Evolutionary conservation across 2,888 invertebrate species (phyloP).

Genomic region (Drosophila eohydei): DNA sequence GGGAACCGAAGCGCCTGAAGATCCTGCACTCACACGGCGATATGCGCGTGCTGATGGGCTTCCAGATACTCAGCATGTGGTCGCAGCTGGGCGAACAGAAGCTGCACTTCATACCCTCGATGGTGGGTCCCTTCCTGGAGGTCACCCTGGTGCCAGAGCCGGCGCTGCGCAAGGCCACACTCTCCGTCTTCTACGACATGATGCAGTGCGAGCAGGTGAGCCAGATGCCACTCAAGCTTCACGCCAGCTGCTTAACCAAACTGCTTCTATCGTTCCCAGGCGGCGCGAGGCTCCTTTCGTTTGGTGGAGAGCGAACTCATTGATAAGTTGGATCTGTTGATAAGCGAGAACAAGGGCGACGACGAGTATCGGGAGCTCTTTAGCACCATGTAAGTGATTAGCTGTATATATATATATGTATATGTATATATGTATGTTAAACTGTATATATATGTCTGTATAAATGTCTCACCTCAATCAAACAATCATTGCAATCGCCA

Average conservation of each 20-base stretch:
- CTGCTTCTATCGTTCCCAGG: constrained; percentile 66
- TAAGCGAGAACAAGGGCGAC: constrained; percentile 97
- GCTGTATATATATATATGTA: constrained; percentile 17
- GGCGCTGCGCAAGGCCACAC: constrained; percentile 93
- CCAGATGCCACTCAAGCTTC: fast-evolving
- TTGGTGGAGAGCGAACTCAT: constrained; percentile 97
- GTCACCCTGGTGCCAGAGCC: constrained; percentile 95
- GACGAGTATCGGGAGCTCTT: constrained; percentile 97
- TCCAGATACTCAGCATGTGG: constrained; percentile 96
- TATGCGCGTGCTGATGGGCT: constrained; percentile 96
- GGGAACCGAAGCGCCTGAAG: constrained; percentile 91
- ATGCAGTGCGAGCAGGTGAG: constrained; percentile 94
- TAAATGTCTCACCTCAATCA: constrained; percentile 61
- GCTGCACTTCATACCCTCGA: constrained; percentile 94
- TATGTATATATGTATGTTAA: constrained; percentile 33
- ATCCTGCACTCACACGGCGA: constrained; percentile 93
- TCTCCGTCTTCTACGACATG: constrained; percentile 97
- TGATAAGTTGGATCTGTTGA: constrained; percentile 95
- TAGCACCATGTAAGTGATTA: constrained; percentile 93
- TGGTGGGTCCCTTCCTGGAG: constrained; percentile 97
- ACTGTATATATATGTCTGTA: constrained; percentile 54
- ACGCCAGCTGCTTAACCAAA: too few species aligned
- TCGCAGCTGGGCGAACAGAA: constrained; percentile 94
- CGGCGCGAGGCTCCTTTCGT: constrained; percentile 93
- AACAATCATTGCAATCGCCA: constrained; percentile 75